A percentile compares a stretch with the other conserved stretches of the same genome.
Conservation (phyloP, 1,140 invertebrate genomes). For the Drosophila biarmipes region DNA sequence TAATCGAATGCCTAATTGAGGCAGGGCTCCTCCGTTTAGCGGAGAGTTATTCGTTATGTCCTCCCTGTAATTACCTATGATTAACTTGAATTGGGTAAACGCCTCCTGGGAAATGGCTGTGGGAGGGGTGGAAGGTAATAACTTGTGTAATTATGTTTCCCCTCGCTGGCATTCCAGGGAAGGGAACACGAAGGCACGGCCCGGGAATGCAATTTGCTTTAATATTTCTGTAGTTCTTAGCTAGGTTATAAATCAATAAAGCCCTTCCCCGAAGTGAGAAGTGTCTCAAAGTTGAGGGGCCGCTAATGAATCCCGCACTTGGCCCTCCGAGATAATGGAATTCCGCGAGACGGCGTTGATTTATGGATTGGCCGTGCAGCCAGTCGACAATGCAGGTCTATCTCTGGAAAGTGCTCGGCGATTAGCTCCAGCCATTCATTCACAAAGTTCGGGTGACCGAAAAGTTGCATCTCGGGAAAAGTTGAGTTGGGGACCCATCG, state of each 20-base stretch:
- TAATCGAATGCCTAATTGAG: neutral
- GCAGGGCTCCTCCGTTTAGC: neutral
- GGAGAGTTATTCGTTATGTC: neutral
- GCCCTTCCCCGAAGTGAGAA: neutral
- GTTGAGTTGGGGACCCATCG: neutral
- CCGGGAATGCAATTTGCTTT: neutral
- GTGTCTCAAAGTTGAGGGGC: no score
- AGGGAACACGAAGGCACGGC: no score
- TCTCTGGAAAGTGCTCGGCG: neutral
- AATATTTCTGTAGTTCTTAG: neutral
- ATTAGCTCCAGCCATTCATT: neutral
- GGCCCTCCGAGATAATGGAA: neutral
- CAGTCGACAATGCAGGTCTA: conserved; percentile 16
- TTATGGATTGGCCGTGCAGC: conserved; percentile 20
- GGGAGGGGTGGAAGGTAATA: no score
- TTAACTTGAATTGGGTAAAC: no score
- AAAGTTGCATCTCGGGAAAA: conserved; percentile 22
- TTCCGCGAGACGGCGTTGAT: conserved; percentile 12
- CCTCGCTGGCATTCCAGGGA: no score
- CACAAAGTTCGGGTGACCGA: conserved; percentile 13
- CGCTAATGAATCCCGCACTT: conserved; percentile 15
- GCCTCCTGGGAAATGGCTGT: no score
- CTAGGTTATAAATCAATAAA: conserved; percentile 20
- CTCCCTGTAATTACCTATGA: neutral
- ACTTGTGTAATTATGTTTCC: no score